Evolutionary conservation across 1,140 invertebrate genomes (phyloP).

Genomic region (Zaprionus ornatus): DNA sequence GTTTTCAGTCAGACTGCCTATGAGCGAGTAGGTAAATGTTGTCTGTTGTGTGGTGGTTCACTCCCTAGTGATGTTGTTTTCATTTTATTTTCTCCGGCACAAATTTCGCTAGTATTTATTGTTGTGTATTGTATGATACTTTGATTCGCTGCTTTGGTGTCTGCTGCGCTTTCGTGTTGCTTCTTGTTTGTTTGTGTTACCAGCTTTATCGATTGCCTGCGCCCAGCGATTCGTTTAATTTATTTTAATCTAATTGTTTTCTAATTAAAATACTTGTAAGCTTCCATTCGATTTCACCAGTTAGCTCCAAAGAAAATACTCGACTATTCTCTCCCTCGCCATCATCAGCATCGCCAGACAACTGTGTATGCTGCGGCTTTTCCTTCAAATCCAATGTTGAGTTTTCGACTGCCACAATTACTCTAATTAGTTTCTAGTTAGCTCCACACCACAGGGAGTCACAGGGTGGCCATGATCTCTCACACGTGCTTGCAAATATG

Average conservation of each 20-base stretch:
- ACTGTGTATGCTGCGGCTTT: constrained; percentile 14
- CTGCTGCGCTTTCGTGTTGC: constrained; percentile 23
- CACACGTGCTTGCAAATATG: background rate
- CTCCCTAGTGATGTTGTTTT: constrained; percentile 17
- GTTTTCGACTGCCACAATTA: constrained; percentile 22
- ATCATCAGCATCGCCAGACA: background rate
- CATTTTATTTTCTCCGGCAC: constrained; percentile 70
- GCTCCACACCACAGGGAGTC: constrained; percentile 2
- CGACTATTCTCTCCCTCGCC: background rate
- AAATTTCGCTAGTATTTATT: constrained; percentile 61
- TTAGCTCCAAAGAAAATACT: constrained; percentile 22
- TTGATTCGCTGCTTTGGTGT: constrained; percentile 37
- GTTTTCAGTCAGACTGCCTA: constrained; percentile 41
- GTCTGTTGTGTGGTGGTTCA: constrained; percentile 22
- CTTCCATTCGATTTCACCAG: constrained; percentile 70
- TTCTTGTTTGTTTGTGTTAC: constrained; percentile 48
- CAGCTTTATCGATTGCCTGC: constrained; percentile 72
- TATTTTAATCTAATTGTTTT: constrained; percentile 82
- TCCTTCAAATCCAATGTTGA: constrained; percentile 24
- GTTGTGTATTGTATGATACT: constrained; percentile 26
- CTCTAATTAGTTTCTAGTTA: constrained; percentile 42
- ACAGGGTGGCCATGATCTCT: background rate
- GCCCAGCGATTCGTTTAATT: constrained; percentile 75
- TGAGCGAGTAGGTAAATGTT: constrained; percentile 40
- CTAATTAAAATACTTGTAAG: constrained; percentile 60